These are phyloP conservation scores for Athalia circularis DNA, from an alignment of 2,888 invertebrate species.

Conservation along the genomic window DNA sequence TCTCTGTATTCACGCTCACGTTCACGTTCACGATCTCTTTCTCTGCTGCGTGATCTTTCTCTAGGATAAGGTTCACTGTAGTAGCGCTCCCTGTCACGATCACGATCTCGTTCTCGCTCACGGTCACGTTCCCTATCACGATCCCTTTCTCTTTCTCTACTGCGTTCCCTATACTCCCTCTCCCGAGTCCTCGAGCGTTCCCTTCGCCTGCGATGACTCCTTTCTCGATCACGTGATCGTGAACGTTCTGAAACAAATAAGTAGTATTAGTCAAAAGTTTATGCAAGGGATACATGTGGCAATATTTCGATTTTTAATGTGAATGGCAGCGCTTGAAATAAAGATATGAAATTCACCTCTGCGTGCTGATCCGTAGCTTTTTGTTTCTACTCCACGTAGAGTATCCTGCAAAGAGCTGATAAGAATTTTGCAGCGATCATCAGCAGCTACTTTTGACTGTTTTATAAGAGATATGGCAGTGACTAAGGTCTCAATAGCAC, in stretches of 20 bases:
- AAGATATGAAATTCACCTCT: conserved; percentile 78
- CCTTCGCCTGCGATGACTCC: conserved; percentile 79
- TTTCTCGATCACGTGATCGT: conserved; percentile 75
- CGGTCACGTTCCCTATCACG: conserved; percentile 78
- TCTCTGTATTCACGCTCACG: conserved; percentile 84
- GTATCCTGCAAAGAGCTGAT: conserved; percentile 98
- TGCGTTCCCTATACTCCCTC: conserved; percentile 78
- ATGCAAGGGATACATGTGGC: neutral
- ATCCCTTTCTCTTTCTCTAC: conserved; percentile 75
- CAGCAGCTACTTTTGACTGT: conserved; percentile 95
- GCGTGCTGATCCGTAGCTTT: conserved; percentile 90
- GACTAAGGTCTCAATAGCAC: conserved; percentile 98
- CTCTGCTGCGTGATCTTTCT: conserved; percentile 89
- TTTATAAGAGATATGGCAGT: conserved; percentile 99
- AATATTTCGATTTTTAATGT: neutral
- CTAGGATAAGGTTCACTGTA: conserved; percentile 76
- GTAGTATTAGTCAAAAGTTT: conserved; percentile 26
- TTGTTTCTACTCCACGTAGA: conserved; percentile 96
- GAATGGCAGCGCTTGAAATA: neutral
- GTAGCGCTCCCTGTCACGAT: conserved; percentile 75
- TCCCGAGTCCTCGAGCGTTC: conserved; percentile 84
- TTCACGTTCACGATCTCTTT: conserved; percentile 78
- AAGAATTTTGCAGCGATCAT: conserved; percentile 98
- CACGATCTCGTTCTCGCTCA: conserved; percentile 76
- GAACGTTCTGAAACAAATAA: conserved; percentile 72